These are phyloP conservation scores for Tiliacea aurago DNA, from an alignment of 2,888 invertebrate genomes.

Conservation along the genomic window DNA sequence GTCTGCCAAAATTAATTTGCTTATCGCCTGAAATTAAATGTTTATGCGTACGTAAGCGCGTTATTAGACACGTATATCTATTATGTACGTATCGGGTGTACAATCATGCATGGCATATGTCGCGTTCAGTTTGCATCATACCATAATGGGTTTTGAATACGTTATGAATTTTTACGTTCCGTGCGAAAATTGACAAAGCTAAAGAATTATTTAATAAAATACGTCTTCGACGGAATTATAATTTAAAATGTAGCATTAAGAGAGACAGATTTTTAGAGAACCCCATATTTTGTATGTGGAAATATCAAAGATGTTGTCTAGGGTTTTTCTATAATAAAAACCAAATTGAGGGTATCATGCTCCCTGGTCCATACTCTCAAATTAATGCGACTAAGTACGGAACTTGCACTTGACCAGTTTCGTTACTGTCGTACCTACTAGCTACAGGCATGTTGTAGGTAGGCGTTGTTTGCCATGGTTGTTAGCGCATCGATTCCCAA, in stretches of 20 bases:
- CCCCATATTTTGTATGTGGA: not conserved
- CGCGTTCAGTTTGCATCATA: slow-evolving; percentile 20
- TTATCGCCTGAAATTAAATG: slow-evolving; percentile 77
- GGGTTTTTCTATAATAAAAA: not conserved
- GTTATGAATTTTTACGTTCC: slow-evolving; percentile 10
- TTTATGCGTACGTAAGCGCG: slow-evolving; percentile 64
- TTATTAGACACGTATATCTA: slow-evolving; percentile 57
- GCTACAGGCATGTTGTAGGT: not conserved
- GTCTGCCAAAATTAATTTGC: slow-evolving; percentile 76
- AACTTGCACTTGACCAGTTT: not conserved
- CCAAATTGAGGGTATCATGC: not conserved
- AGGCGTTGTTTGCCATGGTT: not conserved
- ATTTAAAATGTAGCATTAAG: not conserved
- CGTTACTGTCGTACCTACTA: not conserved
- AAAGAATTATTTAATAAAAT: not conserved
- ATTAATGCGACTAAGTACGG: not conserved
- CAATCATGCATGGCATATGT: slow-evolving; percentile 31
- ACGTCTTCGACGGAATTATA: not conserved
- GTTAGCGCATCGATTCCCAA: not conserved
- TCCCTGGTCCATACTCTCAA: too few relatives aligned
- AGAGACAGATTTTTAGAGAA: not conserved
- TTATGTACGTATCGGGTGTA: slow-evolving; percentile 25
- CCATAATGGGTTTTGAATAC: not conserved
- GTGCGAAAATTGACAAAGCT: not conserved
- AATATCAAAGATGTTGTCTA: not conserved